A percentile compares a stretch with the other conserved stretches of the same genome.
Conservation (phyloP, 2,797 vertebrate genomes). For the Scleropages formosus region DNA sequence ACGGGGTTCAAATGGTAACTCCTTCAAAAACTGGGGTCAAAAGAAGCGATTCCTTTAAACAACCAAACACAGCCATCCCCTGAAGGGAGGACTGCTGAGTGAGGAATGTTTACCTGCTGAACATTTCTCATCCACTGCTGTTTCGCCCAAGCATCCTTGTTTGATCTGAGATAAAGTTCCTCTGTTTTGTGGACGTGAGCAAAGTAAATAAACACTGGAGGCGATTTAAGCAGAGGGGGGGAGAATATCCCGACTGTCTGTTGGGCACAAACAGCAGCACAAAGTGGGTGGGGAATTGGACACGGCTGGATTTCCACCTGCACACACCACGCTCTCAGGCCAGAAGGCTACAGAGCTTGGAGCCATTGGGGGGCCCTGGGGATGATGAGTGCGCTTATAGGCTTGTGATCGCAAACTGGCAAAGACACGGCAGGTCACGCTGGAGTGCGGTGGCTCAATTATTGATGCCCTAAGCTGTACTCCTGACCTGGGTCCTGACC, state of each 20-base stretch:
- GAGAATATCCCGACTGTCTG: not conserved
- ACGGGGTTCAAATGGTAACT: no score
- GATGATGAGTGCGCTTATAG: no score
- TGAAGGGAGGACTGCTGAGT: constrained; percentile 1
- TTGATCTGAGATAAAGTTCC: constrained; percentile 4
- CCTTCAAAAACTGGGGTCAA: no score
- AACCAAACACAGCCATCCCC: not conserved
- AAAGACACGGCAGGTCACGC: not conserved
- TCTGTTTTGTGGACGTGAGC: constrained; percentile 5
- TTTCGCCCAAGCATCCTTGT: not conserved
- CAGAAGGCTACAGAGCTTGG: not conserved
- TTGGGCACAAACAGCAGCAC: not conserved
- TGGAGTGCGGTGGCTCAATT: constrained; percentile 22
- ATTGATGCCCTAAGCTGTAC: constrained; percentile 20
- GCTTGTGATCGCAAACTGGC: no score
- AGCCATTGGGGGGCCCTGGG: no score
- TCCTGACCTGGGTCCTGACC: constrained; percentile 14
- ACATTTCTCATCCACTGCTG: no score
- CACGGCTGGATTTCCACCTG: not conserved
- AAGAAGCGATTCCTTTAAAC: not conserved
- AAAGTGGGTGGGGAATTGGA: no score
- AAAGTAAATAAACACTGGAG: not conserved
- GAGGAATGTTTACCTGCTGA: not conserved
- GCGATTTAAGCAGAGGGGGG: not conserved
- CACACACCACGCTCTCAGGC: no score